Percentiles rank a stretch among this genome's conserved stretches.
Conservation (phyloP, 2,113 vertebrate genomes). For the Hipposideros armiger region DNA sequence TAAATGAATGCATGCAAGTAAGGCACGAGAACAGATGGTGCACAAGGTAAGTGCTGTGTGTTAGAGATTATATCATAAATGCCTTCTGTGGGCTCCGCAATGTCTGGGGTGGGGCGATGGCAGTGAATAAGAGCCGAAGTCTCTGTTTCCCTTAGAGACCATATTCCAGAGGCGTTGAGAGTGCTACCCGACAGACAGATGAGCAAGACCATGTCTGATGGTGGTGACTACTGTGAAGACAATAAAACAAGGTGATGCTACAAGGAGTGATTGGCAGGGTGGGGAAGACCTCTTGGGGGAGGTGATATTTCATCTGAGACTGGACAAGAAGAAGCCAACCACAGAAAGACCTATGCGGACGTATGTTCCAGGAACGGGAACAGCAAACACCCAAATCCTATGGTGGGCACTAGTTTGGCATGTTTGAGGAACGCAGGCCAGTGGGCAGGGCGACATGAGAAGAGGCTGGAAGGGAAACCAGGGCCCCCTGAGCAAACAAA, state of each 20-base stretch:
- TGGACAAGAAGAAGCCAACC: neutral
- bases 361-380: neutral
- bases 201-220: neutral
- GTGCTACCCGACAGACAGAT: neutral
- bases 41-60: neutral
- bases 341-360: neutral
- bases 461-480: neutral
- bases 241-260: fast-evolving
- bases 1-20: neutral
- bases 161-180: neutral
- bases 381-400: too few species aligned
- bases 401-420: fast-evolving
- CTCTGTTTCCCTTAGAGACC: neutral
- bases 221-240: neutral
- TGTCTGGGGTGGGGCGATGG: neutral
- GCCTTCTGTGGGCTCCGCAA: fast-evolving
- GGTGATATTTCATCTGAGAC: neutral
- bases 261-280: fast-evolving
- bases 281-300: neutral
- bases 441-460: fast-evolving
- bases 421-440: fast-evolving
- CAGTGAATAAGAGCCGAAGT: neutral
- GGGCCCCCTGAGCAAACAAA: neutral
- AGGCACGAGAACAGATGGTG: neutral
- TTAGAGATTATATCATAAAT: fast-evolving